Evolutionary conservation across 2,888 invertebrate species (phyloP).

Genomic region (Endomychus coccineus): DNA sequence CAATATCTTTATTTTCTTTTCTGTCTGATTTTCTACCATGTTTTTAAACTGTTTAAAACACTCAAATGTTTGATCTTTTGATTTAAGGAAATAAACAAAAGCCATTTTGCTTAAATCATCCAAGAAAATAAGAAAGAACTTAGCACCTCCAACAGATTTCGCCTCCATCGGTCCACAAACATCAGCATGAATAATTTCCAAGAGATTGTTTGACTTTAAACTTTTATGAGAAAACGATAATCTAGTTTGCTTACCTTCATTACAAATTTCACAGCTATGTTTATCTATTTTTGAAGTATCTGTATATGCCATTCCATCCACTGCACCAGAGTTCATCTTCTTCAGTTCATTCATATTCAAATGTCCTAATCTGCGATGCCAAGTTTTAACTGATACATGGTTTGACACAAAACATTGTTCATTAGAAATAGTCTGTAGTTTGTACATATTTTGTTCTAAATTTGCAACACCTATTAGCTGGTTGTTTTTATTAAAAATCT

Average conservation of each 20-base stretch:
- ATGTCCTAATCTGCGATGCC: slow-evolving; percentile 5
- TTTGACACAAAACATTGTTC: too few species aligned
- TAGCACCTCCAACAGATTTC: slow-evolving; percentile 29
- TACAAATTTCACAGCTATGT: slow-evolving; percentile 1
- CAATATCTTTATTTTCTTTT: slow-evolving; percentile 23
- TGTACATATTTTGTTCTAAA: too few species aligned
- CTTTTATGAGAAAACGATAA: neutral
- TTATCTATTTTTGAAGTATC: neutral
- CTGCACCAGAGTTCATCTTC: neutral
- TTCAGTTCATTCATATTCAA: too few species aligned
- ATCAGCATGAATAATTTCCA: slow-evolving; percentile 5
- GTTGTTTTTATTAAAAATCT: too few species aligned
- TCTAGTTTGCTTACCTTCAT: slow-evolving; percentile 5
- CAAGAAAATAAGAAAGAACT: slow-evolving; percentile 10
- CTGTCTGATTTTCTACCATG: slow-evolving; percentile 24
- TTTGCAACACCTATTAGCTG: too few species aligned
- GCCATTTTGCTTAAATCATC: slow-evolving; percentile 19
- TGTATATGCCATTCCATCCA: neutral
- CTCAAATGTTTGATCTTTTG: slow-evolving; percentile 6
- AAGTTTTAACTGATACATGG: slow-evolving; percentile 3
- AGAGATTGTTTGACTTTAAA: neutral
- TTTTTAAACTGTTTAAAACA: slow-evolving; percentile 20
- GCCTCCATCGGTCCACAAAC: slow-evolving; percentile 35
- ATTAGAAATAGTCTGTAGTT: too few species aligned
- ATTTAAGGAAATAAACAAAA: slow-evolving; percentile 21